Base-by-base conservation (phyloP, 1,140 invertebrate genomes). In the Apis laboriosa region DNA sequence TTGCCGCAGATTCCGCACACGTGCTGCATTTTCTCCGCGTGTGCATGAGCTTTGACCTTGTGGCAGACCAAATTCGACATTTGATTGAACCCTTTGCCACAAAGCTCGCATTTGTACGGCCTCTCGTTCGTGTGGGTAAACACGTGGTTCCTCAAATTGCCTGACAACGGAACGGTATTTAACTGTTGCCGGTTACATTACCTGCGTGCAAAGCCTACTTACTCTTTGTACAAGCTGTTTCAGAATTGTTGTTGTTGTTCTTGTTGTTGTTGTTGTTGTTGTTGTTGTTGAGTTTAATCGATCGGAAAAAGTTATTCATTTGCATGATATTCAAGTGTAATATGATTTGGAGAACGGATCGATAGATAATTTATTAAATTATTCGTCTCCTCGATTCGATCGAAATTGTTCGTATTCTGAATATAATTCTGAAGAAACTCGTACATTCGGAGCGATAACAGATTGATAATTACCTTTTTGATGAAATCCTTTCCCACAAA, bases 31-130 rank as follows among this genome's bases (percentile, higher is more conserved):
- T 95, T 95, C 83, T 95, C 95, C 9, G 92, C 89, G 80, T 95
- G 94, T 67, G 95, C 94, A 85, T 96, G 95, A n/a, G 94, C 95
- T 93, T 96, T 97, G 85, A 96, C 95, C 92, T 96, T 96, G 90
- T 97, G 96, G 91, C 96, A 97, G 80, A 97, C 96, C 73, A 97
- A 94, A 93, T 97, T 97, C 70, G 97, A 97, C 94, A 97, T 97
- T 91, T 97, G 97, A 89, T 97, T 97, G 93, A 97, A 97, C 21
- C 97, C 96, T 87, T 96, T 96, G 66, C 95, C 93, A 91, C 97
- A 98, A 21, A 96, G 94, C 84, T 97, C 96, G 92, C 97, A 98
- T 85, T 97, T 96, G 88, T 97, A 97, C 0, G 97, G 97, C 55
- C 97, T 95, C 89, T 97, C 97, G 76, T 97, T 97, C 4, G 97